Evolutionary conservation across 2,113 vertebrate species (phyloP).

Genomic region (Microcebus murinus): DNA sequence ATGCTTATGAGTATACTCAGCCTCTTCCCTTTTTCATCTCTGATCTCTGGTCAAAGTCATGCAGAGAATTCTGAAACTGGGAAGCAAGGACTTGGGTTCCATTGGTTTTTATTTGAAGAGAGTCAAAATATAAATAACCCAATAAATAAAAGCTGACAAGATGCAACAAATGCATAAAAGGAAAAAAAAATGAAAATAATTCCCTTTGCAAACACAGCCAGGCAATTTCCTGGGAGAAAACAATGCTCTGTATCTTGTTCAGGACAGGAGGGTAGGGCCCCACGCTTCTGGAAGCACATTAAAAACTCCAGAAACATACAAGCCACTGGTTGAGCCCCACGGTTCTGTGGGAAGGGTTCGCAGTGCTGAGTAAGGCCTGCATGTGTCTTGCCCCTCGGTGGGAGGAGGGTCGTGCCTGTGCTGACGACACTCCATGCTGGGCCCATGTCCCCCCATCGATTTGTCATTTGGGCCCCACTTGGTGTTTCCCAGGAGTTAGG

Average conservation of each 20-base stretch:
- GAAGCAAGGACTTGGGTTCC: background rate
- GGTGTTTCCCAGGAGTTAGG: background rate
- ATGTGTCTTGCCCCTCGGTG: background rate
- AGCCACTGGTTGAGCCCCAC: background rate
- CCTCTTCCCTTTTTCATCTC: background rate
- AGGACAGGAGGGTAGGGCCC: background rate
- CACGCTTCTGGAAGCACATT: background rate
- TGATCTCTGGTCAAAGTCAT: conserved; percentile 1
- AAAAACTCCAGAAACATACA: background rate
- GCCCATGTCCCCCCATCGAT: background rate
- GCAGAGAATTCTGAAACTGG: background rate
- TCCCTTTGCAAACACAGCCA: background rate
- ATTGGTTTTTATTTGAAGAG: conserved; percentile 2
- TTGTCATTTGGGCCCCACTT: background rate
- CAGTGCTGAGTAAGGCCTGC: background rate
- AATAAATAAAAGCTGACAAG: conserved; percentile 49
- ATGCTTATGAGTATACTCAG: background rate
- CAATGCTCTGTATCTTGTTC: background rate
- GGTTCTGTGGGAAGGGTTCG: fast-evolving
- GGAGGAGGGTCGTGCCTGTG: background rate
- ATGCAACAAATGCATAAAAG: conserved; percentile 6
- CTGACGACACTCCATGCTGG: fast-evolving
- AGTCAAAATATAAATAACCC: conserved; percentile 37
- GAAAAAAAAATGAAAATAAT: conserved; percentile 27
- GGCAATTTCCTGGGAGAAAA: background rate